Conservation (phyloP, 2,888 invertebrate species). For the Pteria penguin region DNA sequence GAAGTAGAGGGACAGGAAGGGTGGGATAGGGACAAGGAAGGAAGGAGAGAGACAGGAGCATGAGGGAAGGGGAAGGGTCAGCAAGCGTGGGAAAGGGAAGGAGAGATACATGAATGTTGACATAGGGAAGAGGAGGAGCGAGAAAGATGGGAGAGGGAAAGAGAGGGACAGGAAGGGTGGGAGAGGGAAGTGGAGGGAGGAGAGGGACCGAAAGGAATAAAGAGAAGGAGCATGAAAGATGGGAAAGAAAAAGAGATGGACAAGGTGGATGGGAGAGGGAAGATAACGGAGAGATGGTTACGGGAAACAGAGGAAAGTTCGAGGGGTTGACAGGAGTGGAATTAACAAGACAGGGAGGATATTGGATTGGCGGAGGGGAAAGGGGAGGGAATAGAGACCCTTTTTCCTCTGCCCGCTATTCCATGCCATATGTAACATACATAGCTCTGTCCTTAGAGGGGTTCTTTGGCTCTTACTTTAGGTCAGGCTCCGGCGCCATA, state of each 20-base stretch:
- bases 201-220: not conserved
- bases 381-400: too few species aligned
- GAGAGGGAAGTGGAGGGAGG: not conserved
- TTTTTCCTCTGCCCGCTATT: too few species aligned
- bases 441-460: too few species aligned
- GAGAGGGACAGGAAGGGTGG: too few species aligned
- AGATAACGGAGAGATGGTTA: too few species aligned
- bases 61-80: not conserved
- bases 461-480: too few species aligned
- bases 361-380: not conserved
- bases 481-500: too few species aligned
- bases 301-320: not conserved
- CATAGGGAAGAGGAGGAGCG: not conserved
- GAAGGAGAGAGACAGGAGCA: too few species aligned
- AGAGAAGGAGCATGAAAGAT: not conserved
- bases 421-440: too few species aligned
- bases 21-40: too few species aligned
- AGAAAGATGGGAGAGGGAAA: not conserved
- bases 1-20: not conserved
- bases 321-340: not conserved
- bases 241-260: not conserved
- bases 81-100: too few species aligned
- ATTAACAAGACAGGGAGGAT: not conserved
- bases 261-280: not conserved
- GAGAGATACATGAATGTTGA: too few species aligned